phyloP scores from a whole-genome alignment of 2,888 invertebrate species.

The Gari tellinella region DNA sequence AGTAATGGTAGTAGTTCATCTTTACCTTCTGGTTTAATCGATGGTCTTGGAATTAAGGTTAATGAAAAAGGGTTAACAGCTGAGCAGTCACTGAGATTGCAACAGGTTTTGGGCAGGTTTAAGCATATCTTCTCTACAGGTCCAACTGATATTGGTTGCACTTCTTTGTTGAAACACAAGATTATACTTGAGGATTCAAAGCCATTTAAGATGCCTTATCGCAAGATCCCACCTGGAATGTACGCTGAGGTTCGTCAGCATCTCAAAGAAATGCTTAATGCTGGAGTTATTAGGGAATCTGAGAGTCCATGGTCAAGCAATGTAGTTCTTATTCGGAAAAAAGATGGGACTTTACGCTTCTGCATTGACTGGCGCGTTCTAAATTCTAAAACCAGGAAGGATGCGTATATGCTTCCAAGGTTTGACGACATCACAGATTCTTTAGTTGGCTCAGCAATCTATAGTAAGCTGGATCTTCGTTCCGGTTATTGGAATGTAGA shows the following conservation, averaged over 20 bases:
- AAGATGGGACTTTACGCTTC: slow-evolving; percentile 34
- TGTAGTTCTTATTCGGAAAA: slow-evolving; percentile 24
- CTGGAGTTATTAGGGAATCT: slow-evolving; percentile 23
- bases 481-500: slow-evolving; percentile 24
- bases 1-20: no score
- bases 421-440: slow-evolving; percentile 20
- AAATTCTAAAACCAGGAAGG: slow-evolving; percentile 20
- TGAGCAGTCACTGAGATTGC: slow-evolving; percentile 4
- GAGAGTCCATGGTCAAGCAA: slow-evolving; percentile 28
- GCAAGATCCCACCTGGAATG: slow-evolving; percentile 20
- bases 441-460: slow-evolving; percentile 14
- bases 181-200: slow-evolving; percentile 16
- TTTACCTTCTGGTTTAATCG: not conserved
- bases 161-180: slow-evolving; percentile 15
- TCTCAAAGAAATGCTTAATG: slow-evolving; percentile 32
- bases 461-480: slow-evolving; percentile 17
- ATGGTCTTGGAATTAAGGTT: no score
- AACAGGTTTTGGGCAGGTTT: slow-evolving; percentile 12
- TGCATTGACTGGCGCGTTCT: slow-evolving; percentile 27
- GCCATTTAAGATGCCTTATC: slow-evolving; percentile 25
- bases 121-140: slow-evolving; percentile 18
- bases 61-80: no score
- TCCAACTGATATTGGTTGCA: slow-evolving; percentile 18
- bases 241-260: slow-evolving; percentile 23
- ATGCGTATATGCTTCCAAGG: slow-evolving; percentile 22